Conservation (phyloP, 2,797 vertebrate genomes). For the Cyclopterus lumpus region DNA sequence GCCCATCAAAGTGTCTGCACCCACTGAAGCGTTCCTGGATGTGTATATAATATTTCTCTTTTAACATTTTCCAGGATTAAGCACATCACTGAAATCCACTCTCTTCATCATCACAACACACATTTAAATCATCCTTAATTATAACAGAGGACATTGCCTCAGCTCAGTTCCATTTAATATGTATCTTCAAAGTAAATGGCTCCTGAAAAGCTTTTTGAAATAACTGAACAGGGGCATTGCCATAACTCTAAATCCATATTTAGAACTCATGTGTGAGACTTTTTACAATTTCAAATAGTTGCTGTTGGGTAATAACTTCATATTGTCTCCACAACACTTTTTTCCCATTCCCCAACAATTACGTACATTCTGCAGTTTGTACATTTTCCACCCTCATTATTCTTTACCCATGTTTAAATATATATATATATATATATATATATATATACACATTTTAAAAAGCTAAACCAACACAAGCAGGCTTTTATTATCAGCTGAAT, state of each 20-base stretch:
- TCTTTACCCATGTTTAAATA: neutral
- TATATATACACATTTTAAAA: no score
- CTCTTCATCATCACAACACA: slow-evolving; percentile 34
- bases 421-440: no score
- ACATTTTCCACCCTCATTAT: neutral
- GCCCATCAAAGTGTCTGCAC: neutral
- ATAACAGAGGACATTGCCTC: slow-evolving; percentile 36
- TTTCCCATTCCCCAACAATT: neutral
- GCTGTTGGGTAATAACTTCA: neutral
- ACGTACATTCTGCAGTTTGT: neutral
- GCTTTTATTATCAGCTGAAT: slow-evolving; percentile 11
- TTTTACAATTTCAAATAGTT: slow-evolving; percentile 7
- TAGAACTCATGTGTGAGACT: slow-evolving; percentile 7
- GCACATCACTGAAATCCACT: slow-evolving; percentile 2
- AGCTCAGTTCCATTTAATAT: slow-evolving; percentile 30
- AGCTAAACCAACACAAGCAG: neutral
- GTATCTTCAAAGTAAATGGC: slow-evolving; percentile 59
- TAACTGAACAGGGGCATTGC: slow-evolving; percentile 31
- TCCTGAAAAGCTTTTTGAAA: slow-evolving; percentile 11
- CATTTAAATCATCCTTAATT: slow-evolving; percentile 44
- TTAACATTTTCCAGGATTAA: slow-evolving; percentile 21
- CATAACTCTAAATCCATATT: slow-evolving; percentile 20
- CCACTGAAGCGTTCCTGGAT: neutral
- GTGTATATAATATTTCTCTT: slow-evolving; percentile 21
- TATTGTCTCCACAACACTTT: neutral